These are phyloP conservation scores for Procambarus virginalis DNA, from an alignment of 1,140 invertebrate genomes.

Conservation along the genomic window DNA sequence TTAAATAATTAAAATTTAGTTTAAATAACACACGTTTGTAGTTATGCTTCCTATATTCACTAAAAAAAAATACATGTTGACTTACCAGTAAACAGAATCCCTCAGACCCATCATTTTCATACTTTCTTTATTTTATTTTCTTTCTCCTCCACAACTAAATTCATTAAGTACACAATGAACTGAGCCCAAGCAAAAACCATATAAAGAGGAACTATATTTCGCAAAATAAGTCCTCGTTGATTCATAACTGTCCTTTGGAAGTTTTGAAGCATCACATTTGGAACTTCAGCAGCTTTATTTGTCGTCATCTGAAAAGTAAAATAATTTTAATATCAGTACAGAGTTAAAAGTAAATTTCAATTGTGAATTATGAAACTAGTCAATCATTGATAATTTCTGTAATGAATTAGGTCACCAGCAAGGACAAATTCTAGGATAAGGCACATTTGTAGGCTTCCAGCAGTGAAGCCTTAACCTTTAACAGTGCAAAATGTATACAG, in stretches of 20 bases:
- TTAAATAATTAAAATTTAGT: too few relatives aligned
- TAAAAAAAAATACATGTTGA: too few relatives aligned
- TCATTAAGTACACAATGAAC: conserved; percentile 87
- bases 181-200: conserved; percentile 88
- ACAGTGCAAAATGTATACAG: too few relatives aligned
- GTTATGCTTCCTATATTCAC: too few relatives aligned
- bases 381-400: too few relatives aligned
- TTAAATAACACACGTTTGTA: too few relatives aligned
- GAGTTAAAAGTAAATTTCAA: neutral
- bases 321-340: neutral
- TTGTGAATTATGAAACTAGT: neutral
- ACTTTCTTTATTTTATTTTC: conserved; percentile 89
- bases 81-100: conserved; percentile 60
- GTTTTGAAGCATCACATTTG: conserved; percentile 22
- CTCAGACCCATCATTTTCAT: conserved; percentile 90
- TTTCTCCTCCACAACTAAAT: conserved; percentile 89
- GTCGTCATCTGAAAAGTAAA: neutral
- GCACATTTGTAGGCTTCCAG: too few relatives aligned
- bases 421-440: too few relatives aligned
- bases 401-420: too few relatives aligned
- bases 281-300: neutral
- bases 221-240: conserved; percentile 82
- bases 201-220: conserved; percentile 86
- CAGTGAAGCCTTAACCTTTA: too few relatives aligned
- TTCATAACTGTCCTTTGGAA: conserved; percentile 54